Conservation (phyloP, 2,888 invertebrate genomes). For the Elmis aenea region DNA sequence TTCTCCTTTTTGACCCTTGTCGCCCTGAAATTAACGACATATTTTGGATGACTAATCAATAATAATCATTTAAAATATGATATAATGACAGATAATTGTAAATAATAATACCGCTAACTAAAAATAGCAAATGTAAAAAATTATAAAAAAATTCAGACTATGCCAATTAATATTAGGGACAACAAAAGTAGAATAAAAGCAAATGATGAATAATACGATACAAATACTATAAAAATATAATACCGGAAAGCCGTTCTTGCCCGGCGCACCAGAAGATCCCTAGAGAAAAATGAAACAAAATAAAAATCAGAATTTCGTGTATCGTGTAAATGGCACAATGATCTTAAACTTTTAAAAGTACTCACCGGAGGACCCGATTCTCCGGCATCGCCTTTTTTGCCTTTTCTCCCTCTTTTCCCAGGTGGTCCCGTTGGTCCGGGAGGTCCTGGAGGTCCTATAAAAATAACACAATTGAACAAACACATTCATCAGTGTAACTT, state of each 20-base stretch:
- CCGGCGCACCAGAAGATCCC: constrained; percentile 76
- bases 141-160: constrained; percentile 2
- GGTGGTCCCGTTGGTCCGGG: constrained; percentile 78
- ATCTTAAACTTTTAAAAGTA: constrained; percentile 33
- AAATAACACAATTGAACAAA: constrained; percentile 32
- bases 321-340: constrained; percentile 33
- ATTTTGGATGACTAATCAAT: too few species aligned
- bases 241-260: constrained; percentile 90
- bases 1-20: constrained; percentile 70
- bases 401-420: constrained; percentile 84
- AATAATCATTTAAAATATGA: too few species aligned
- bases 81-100: too few species aligned
- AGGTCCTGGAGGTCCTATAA: constrained; percentile 54
- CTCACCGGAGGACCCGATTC: constrained; percentile 77
- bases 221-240: constrained; percentile 52
- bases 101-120: neutral
- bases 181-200: constrained; percentile 10
- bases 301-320: constrained; percentile 22
- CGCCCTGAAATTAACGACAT: constrained; percentile 54
- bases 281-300: constrained; percentile 50
- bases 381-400: constrained; percentile 83
- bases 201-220: constrained; percentile 25
- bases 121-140: constrained; percentile 1
- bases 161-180: constrained; percentile 35
- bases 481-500: too few species aligned